Evolutionary conservation across 1,140 invertebrate species (phyloP).

Genomic region (Eumeta japonica): DNA sequence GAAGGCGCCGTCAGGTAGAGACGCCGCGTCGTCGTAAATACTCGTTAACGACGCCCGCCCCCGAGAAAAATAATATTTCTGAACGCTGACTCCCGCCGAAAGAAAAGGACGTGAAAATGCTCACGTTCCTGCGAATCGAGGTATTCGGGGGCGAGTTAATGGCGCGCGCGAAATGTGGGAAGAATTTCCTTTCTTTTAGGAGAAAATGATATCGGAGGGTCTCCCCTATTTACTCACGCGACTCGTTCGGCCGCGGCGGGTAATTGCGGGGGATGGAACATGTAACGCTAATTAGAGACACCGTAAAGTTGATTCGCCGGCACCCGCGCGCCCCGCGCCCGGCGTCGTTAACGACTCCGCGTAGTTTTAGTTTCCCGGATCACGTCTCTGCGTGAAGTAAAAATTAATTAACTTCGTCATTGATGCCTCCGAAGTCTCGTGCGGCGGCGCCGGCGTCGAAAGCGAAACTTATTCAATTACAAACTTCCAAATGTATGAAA

Average conservation of each 20-base stretch:
- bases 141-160: slow-evolving; percentile 39
- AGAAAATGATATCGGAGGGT: slow-evolving; percentile 20
- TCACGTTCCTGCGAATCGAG: slow-evolving; percentile 34
- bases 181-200: slow-evolving; percentile 21
- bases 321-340: too few species aligned
- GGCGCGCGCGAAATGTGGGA: slow-evolving; percentile 27
- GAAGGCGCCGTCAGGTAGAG: slow-evolving; percentile 47
- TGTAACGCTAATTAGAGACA: too few species aligned
- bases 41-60: slow-evolving; percentile 49
- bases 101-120: slow-evolving; percentile 37
- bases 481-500: neutral
- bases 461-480: neutral
- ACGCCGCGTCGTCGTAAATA: slow-evolving; percentile 48
- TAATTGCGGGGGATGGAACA: too few species aligned
- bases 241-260: too few species aligned
- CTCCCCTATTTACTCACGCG: neutral
- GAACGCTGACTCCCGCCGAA: slow-evolving; percentile 33
- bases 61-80: slow-evolving; percentile 51
- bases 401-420: slow-evolving; percentile 1
- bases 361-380: neutral
- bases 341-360: too few species aligned
- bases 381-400: neutral
- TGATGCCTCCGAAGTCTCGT: neutral
- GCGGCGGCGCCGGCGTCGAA: neutral
- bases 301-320: too few species aligned